Evolutionary conservation across 2,797 vertebrate species (phyloP).

Genomic region (Limosa lapponica): DNA sequence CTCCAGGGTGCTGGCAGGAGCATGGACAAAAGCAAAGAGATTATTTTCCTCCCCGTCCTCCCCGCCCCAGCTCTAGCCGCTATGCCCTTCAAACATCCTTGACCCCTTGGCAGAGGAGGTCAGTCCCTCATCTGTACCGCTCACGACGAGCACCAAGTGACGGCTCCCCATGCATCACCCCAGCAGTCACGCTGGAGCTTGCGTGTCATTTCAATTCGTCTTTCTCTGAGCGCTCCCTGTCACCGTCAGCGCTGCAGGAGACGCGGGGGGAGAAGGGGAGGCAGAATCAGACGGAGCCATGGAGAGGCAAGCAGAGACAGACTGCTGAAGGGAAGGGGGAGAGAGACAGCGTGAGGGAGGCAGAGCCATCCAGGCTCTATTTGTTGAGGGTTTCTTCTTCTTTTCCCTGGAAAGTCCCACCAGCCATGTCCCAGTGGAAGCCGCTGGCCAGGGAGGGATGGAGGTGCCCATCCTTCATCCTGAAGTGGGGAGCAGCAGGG

Average conservation of each 20-base stretch:
- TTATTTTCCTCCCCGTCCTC: neutral
- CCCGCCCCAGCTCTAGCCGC: neutral
- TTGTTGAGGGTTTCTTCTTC: neutral
- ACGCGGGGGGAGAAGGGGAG: neutral
- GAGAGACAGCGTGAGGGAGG: neutral
- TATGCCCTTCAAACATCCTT: slow-evolving; percentile 61
- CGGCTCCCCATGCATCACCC: slow-evolving; percentile 73
- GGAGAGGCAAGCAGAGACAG: neutral
- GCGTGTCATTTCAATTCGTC: slow-evolving; percentile 76
- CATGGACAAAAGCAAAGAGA: neutral
- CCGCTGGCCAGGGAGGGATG: neutral
- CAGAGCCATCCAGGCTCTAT: neutral
- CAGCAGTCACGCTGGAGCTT: slow-evolving; percentile 64
- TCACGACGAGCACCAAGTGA: neutral
- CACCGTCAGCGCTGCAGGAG: neutral
- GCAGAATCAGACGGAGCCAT: neutral
- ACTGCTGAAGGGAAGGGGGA: neutral
- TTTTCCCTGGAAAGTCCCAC: neutral
- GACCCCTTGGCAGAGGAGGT: slow-evolving; percentile 56
- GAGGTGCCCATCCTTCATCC: neutral
- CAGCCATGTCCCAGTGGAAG: neutral
- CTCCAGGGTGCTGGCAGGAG: neutral
- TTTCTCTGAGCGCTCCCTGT: slow-evolving; percentile 65
- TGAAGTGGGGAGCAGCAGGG: rapidly evolving
- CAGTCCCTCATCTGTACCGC: slow-evolving; percentile 58